Conservation (phyloP, 2,888 invertebrate species). For the Pachycephus smyrnensis region DNA sequence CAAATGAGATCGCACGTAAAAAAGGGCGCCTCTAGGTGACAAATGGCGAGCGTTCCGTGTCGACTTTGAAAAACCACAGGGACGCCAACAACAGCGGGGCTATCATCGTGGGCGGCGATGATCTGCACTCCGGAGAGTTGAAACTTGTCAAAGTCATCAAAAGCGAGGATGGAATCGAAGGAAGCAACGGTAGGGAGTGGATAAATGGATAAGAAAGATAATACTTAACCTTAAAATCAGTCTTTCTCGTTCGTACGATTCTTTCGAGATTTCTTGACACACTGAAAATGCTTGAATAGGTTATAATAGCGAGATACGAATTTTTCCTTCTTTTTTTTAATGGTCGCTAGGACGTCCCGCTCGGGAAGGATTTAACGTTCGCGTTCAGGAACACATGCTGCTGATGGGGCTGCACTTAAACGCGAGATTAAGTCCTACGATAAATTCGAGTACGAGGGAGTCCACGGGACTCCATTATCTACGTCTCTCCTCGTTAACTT, state of each 20-base stretch:
- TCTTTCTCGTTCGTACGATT: neutral
- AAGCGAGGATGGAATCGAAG: neutral
- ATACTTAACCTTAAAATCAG: neutral
- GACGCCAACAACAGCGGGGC: constrained; percentile 2
- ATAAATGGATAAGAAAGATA: neutral
- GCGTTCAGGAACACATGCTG: constrained; percentile 7
- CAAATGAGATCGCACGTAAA: constrained; percentile 12
- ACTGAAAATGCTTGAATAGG: neutral
- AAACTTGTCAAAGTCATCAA: neutral
- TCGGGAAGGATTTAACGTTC: neutral
- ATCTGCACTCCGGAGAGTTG: neutral
- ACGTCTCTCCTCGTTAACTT: neutral
- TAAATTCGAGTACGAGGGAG: constrained; percentile 16
- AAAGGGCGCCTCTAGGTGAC: constrained; percentile 12
- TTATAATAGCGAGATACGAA: neutral
- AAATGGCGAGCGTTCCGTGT: constrained; percentile 10
- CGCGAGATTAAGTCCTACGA: constrained; percentile 25
- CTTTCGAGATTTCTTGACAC: neutral
- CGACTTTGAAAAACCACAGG: constrained; percentile 1
- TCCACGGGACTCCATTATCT: neutral
- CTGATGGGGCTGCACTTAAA: constrained; percentile 26
- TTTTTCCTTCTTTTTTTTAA: neutral
- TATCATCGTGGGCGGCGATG: neutral
- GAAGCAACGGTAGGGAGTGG: neutral
- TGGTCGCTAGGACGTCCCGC: neutral